These are phyloP conservation scores for Coenonympha arcania DNA, from an alignment of 2,888 invertebrate species.

Conservation along the genomic window DNA sequence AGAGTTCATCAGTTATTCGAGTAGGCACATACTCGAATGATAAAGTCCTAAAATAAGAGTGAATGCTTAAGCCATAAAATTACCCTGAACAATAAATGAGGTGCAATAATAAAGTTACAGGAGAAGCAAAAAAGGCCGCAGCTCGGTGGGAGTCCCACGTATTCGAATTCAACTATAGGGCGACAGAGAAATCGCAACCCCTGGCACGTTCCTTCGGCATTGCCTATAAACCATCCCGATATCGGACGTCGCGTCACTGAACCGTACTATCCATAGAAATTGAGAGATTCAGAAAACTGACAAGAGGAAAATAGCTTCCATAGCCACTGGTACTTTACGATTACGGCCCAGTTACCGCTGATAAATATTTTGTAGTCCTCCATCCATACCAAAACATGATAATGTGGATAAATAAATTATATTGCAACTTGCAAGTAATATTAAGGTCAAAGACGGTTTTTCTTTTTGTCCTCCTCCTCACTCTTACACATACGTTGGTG, in stretches of 20 bases:
- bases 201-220: constrained; percentile 49
- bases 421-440: not conserved
- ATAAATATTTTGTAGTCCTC: constrained; percentile 17
- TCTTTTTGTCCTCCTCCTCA: no score
- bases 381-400: constrained; percentile 6
- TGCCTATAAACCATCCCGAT: constrained; percentile 58
- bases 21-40: no score
- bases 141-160: not conserved
- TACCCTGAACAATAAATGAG: no score
- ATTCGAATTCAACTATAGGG: constrained; percentile 7
- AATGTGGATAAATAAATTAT: constrained; percentile 13
- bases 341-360: constrained; percentile 18
- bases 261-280: constrained; percentile 41
- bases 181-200: constrained; percentile 37
- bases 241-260: constrained; percentile 48
- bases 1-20: no score
- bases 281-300: constrained; percentile 37
- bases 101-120: not conserved
- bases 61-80: no score
- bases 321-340: constrained; percentile 23
- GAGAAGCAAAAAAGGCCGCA: not conserved
- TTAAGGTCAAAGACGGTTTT: not conserved
- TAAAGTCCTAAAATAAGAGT: no score
- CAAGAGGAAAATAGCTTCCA: constrained; percentile 32
- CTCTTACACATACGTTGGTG: no score